Evolutionary conservation across 2,797 vertebrate genomes (phyloP).

Genomic region (Anas capensis): DNA sequence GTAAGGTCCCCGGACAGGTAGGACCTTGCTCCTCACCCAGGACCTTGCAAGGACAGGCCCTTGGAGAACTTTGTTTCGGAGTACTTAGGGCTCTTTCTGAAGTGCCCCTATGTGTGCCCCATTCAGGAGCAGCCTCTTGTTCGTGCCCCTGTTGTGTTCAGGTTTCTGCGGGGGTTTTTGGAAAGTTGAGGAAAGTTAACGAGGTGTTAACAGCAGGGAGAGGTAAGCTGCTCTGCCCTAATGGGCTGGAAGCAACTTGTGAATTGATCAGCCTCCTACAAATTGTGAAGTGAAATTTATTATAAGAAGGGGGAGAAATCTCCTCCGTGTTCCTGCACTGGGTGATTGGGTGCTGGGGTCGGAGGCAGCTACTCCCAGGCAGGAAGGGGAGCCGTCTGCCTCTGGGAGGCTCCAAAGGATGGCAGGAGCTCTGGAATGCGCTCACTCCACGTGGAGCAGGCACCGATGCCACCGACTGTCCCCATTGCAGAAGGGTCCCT

Average conservation of each 20-base stretch:
- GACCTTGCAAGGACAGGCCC: not conserved
- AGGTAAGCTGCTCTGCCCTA: not conserved
- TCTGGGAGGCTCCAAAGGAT: not conserved
- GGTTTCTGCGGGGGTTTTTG: not conserved
- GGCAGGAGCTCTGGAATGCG: accelerated
- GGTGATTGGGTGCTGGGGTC: not conserved
- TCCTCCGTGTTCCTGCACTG: not conserved
- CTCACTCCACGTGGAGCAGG: accelerated
- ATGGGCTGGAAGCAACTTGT: not conserved
- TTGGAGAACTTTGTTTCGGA: not conserved
- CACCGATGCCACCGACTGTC: accelerated
- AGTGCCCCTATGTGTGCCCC: not conserved
- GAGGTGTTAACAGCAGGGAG: not conserved
- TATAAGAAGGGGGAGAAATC: not conserved
- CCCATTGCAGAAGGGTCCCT: accelerated
- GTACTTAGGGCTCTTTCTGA: not conserved
- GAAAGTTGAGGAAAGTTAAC: not conserved
- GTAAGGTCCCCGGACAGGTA: not conserved
- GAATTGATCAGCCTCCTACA: not conserved
- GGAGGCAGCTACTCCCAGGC: accelerated
- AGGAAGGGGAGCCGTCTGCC: not conserved
- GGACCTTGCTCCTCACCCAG: too few species aligned
- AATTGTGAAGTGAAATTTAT: not conserved
- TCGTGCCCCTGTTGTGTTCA: not conserved
- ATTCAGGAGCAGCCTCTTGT: not conserved